Conservation (phyloP, 1,140 invertebrate genomes). For the Drosophila ogumai region DNA sequence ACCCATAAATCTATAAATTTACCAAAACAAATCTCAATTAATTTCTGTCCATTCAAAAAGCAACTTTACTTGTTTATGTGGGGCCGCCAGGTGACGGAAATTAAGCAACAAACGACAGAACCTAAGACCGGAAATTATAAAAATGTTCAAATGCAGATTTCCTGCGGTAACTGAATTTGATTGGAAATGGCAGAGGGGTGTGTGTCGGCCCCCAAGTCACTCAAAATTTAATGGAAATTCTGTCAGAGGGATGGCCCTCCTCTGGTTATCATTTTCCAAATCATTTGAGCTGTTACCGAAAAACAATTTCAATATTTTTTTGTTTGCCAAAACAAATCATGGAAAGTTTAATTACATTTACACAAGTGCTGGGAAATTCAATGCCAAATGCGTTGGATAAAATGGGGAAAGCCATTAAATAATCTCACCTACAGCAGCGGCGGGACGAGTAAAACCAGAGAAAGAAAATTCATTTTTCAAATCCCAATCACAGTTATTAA, state of each 20-base stretch:
- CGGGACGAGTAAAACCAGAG: slow-evolving; percentile 54
- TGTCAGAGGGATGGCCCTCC: background rate
- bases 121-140: slow-evolving; percentile 46
- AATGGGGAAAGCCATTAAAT: slow-evolving; percentile 72
- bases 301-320: slow-evolving; percentile 41
- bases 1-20: too few species aligned
- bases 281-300: slow-evolving; percentile 35
- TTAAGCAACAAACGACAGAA: slow-evolving; percentile 64
- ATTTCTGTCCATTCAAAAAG: slow-evolving; percentile 23
- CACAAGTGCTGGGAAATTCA: slow-evolving; percentile 63
- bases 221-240: slow-evolving; percentile 28
- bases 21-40: background rate
- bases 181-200: slow-evolving; percentile 15
- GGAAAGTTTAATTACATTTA: slow-evolving; percentile 75
- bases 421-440: slow-evolving; percentile 68
- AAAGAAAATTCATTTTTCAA: slow-evolving; percentile 83
- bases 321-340: slow-evolving; percentile 29
- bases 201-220: slow-evolving; percentile 9
- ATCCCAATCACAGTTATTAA: slow-evolving; percentile 83
- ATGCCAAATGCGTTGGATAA: slow-evolving; percentile 59
- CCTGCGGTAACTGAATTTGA: slow-evolving; percentile 36
- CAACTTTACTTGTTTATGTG: slow-evolving; percentile 31
- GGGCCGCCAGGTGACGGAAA: slow-evolving; percentile 57
- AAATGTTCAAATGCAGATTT: slow-evolving; percentile 63
- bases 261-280: slow-evolving; percentile 42